Conservation (phyloP, 2,888 invertebrate genomes). For the Leptinotarsa peninsularis region DNA sequence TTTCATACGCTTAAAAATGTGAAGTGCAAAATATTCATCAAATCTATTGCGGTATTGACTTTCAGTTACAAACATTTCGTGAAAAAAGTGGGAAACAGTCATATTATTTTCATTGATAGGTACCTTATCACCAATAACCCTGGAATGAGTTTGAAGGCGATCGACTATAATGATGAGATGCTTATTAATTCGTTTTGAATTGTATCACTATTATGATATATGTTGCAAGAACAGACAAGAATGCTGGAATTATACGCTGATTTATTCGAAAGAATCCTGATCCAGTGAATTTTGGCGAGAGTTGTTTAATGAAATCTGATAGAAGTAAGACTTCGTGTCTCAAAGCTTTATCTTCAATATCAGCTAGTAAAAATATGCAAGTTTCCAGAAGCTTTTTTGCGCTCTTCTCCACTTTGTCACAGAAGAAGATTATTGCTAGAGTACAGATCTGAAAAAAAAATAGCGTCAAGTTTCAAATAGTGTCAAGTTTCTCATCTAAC, state of each 20-base stretch:
- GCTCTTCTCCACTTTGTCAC: conserved; percentile 1
- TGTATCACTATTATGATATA: conserved; percentile 8
- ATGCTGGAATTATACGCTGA: neutral
- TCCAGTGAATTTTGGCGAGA: neutral
- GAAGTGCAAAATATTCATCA: too few species aligned
- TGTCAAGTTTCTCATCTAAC: too few species aligned
- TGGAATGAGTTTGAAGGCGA: too few species aligned
- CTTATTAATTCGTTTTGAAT: neutral
- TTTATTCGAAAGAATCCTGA: conserved; percentile 1
- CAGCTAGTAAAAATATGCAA: neutral
- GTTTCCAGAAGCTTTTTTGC: neutral
- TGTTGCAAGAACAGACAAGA: neutral
- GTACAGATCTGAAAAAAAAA: neutral
- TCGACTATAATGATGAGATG: neutral
- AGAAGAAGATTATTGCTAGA: neutral
- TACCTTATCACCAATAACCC: too few species aligned
- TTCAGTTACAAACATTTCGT: too few species aligned
- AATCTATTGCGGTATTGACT: too few species aligned
- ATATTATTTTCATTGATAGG: too few species aligned
- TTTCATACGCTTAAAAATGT: too few species aligned
- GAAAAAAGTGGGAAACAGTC: too few species aligned
- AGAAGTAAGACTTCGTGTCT: neutral
- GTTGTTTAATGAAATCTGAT: neutral
- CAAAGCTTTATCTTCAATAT: neutral
- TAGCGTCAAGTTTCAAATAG: too few species aligned